Conservation (phyloP, 2,797 vertebrate species). For the Characodon lateralis region DNA sequence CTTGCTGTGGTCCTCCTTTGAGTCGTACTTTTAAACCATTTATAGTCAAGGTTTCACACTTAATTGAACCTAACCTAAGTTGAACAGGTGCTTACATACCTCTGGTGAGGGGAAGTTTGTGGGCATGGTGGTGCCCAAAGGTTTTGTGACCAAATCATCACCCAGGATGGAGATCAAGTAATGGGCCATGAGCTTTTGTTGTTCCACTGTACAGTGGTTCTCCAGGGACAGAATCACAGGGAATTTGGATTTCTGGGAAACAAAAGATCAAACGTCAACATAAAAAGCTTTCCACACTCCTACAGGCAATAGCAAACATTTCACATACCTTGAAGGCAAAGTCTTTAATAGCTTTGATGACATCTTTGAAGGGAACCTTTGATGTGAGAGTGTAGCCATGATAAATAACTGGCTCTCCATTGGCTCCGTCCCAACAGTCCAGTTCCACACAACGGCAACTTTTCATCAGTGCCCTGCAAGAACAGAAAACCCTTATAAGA, state of each 20-base stretch:
- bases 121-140: constrained; percentile 78
- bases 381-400: constrained; percentile 96
- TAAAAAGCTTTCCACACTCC: neutral
- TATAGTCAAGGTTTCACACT: neutral
- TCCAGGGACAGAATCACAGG: constrained; percentile 97
- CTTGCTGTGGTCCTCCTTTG: constrained; percentile 23
- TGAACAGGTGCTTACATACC: constrained; percentile 70
- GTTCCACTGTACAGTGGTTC: constrained; percentile 92
- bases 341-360: constrained; percentile 90
- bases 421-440: constrained; percentile 94
- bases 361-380: constrained; percentile 93
- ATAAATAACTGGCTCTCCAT: constrained; percentile 92
- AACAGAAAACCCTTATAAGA: neutral
- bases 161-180: constrained; percentile 87
- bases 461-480: constrained; percentile 89
- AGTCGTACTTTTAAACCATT: constrained; percentile 5
- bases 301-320: neutral
- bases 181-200: constrained; percentile 90
- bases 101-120: constrained; percentile 89
- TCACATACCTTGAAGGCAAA: constrained; percentile 93
- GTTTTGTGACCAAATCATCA: constrained; percentile 83
- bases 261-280: neutral
- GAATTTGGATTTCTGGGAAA: constrained; percentile 87
- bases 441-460: constrained; percentile 96
- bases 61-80: neutral